These are phyloP conservation scores for Belgica antarctica DNA, from an alignment of 2,888 invertebrate genomes.

Conservation along the genomic window DNA sequence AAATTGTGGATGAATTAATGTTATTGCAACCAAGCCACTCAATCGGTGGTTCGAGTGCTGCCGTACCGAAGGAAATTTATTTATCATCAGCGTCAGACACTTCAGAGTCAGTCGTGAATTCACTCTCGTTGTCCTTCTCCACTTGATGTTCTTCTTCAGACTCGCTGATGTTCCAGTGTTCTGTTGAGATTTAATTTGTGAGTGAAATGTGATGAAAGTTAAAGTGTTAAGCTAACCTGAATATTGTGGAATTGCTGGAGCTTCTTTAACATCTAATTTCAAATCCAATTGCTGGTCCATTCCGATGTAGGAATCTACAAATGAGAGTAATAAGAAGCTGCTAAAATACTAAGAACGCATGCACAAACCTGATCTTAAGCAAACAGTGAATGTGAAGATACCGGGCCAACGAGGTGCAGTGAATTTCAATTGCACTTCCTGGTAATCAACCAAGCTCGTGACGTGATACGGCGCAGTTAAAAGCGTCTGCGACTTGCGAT, in stretches of 20 bases:
- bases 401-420: constrained; percentile 94
- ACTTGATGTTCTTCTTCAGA: constrained; percentile 74
- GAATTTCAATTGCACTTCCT: constrained; percentile 93
- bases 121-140: constrained; percentile 64
- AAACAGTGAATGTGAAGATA: constrained; percentile 87
- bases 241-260: constrained; percentile 72
- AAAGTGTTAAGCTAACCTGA: neutral
- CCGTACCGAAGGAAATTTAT: too few relatives aligned
- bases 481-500: constrained; percentile 86
- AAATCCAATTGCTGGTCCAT: constrained; percentile 94
- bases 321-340: constrained; percentile 15
- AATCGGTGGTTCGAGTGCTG: too few relatives aligned
- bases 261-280: constrained; percentile 96
- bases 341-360: neutral
- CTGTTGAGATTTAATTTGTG: constrained; percentile 58
- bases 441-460: constrained; percentile 83
- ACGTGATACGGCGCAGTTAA: constrained; percentile 91
- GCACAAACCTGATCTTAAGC: constrained; percentile 71
- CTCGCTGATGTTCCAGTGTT: constrained; percentile 95
- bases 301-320: constrained; percentile 87
- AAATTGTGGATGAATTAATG: too few relatives aligned
- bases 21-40: too few relatives aligned
- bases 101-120: constrained; percentile 63
- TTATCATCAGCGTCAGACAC: constrained; percentile 31
- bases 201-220: neutral